Base-by-base conservation (phyloP, 2,113 vertebrate genomes). In the Raphicerus campestris region DNA sequence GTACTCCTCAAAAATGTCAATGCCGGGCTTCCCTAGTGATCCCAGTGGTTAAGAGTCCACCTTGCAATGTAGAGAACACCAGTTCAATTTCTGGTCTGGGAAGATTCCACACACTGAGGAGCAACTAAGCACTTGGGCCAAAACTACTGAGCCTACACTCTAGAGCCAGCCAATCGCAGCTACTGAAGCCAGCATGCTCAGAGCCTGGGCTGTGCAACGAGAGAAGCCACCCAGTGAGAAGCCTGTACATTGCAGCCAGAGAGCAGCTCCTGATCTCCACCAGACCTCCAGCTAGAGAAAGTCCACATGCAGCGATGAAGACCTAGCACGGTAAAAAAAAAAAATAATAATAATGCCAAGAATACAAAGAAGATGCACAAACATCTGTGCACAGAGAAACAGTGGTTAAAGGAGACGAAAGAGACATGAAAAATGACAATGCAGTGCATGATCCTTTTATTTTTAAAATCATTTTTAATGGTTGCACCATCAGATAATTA, bases 381-480 rank as follows among this genome's bases (percentile, higher is more conserved):
- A 39, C 35, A 73, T 13, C 66, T 73, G 35, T 73, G 35, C 24
- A 39, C 35, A 77, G 58, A 75, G 32, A 85, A 88, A 56, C 4
- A 35, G 35, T 55, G 63, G 19, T 89, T 78, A 47, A 63, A 84
- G 17, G 13, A 92, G 5, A 70, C 9, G 7, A 91, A 66, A 45
- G 42, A 89, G 26, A 85, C 19, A 89, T 26, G 78, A 78, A 83
- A 93, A 89, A 47, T 53, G 39, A 85, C 35, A 86, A 39, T 61
- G 55, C 78, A 78, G 26, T 42, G 55, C 30, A 89, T 77, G 24
- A 73, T 84, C 13, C 49, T 91, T 87, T 56, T 93, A 53, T 35
- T 84, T 89, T 89, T 66, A 53, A 81, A 81, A 61, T 73, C 26
- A 82, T 60, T 60, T 90, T 92, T 53, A 75, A 75, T 61, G 15